Conservation (phyloP, 92 coral and sea anemone genomes). For the Montipora capitata region DNA sequence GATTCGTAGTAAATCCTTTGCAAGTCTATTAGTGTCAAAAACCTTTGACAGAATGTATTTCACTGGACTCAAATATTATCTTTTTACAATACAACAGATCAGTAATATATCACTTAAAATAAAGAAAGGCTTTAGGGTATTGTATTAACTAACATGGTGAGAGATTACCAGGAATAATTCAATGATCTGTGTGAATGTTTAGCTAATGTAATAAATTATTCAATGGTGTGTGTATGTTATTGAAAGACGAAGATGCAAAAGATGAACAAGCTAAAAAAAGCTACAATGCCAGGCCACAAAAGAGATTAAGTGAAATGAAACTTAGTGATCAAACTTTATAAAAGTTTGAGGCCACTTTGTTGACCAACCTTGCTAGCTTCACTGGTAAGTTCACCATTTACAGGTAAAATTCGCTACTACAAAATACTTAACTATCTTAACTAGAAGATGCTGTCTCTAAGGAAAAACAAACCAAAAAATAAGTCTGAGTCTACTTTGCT, state of each 20-base stretch:
- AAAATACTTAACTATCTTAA: slow-evolving; percentile 19
- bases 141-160: too few relatives aligned
- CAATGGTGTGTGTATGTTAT: not conserved
- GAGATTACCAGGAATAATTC: too few relatives aligned
- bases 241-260: not conserved
- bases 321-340: slow-evolving; percentile 16
- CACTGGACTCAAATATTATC: too few relatives aligned
- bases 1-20: too few relatives aligned
- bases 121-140: too few relatives aligned
- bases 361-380: not conserved
- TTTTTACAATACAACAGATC: too few relatives aligned
- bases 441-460: slow-evolving; percentile 24
- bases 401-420: slow-evolving; percentile 35
- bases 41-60: too few relatives aligned
- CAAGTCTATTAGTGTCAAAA: too few relatives aligned
- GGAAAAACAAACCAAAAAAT: slow-evolving; percentile 14
- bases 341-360: slow-evolving; percentile 5
- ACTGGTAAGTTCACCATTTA: not conserved
- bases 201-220: too few relatives aligned
- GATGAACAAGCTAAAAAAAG: not conserved
- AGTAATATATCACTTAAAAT: too few relatives aligned
- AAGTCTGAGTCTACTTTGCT: slow-evolving; percentile 18
- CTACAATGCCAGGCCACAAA: not conserved
- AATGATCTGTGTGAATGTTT: too few relatives aligned
- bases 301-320: slow-evolving; percentile 9